These are phyloP conservation scores for Calcarius lapponicus DNA, from an alignment of 2,797 vertebrate species.

Conservation along the genomic window DNA sequence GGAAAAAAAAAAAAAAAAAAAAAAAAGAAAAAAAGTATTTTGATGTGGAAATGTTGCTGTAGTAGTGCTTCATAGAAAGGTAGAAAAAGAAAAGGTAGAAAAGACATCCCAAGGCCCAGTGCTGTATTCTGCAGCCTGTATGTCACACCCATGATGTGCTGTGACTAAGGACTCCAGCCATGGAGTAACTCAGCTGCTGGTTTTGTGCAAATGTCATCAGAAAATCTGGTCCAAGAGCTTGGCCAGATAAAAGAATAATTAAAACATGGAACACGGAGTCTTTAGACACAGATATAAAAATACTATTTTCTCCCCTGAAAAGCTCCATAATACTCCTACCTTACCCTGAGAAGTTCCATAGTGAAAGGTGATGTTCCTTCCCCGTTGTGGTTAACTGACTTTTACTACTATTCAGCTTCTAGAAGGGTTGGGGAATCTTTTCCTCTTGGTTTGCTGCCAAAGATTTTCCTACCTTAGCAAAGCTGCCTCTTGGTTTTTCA, in stretches of 20 bases:
- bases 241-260: not conserved
- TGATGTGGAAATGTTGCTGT: slow-evolving; percentile 37
- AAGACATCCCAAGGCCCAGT: not conserved
- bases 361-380: not conserved
- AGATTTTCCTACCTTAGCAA: not conserved
- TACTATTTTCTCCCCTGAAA: not conserved
- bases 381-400: not conserved
- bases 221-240: not conserved
- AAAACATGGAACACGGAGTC: not conserved
- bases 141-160: not conserved
- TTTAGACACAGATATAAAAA: not conserved
- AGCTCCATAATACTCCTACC: not conserved
- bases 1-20: not conserved
- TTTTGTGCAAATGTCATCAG: not conserved
- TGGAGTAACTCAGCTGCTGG: not conserved
- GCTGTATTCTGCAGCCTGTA: not conserved
- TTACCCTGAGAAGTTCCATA: not conserved
- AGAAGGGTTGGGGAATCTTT: not conserved
- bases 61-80: not conserved
- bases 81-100: not conserved
- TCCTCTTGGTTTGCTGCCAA: not conserved
- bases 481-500: not conserved
- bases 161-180: not conserved
- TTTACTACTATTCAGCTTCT: not conserved
- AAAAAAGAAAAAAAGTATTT: not conserved